Evolutionary conservation across 2,888 invertebrate species (phyloP), one percentile per base, ranked within the genome.

Genomic region (Epiblema foenella): DNA sequence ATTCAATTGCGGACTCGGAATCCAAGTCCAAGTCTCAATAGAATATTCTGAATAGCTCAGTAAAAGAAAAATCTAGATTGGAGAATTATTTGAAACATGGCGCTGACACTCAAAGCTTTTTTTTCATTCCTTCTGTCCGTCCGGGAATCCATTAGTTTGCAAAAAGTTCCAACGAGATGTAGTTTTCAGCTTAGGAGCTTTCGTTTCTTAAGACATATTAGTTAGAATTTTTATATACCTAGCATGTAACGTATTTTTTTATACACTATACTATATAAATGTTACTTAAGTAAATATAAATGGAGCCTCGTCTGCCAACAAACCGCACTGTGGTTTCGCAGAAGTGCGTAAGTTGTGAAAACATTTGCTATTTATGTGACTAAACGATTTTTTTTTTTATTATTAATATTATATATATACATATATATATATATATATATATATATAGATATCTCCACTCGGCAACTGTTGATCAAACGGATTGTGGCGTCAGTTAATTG

Each of bases 101-200:
- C 58, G 72, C 60, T 75, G 78, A 79, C 79, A 77, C 74, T 75
- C 68, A 56, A 68, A 71, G 74, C 68, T 66, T 79, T 77, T 77
- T 79, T 52, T 51, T 15, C 18, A 15, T 37, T 81, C 78, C 77
- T 75, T 72, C 72, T 74, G 76, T 77, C 79, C 80, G 72, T 77
- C 83, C 73, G 77, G 77, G 81, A 85, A 85, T 87, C 87, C 87
- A 89, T 89, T 89, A 88, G 84, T 79, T 77, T 73, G 76, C 75
- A 81, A 81, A 81, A 83, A 78, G 75, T 78, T 74, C 75, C 76
- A 73, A 76, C 72, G 75, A 76, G 79, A 81, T 80, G 80, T 81
- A 83, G 81, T 84, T 83, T 85, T 83, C 79, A 83, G 78, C 58
- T 81, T 84, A 81, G 81, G 77, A 83, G 80, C 80, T 81, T 81